Evolutionary conservation across 2,888 invertebrate genomes (phyloP), one percentile per base, ranked within the genome.

Genomic region (Mimas tiliae): DNA sequence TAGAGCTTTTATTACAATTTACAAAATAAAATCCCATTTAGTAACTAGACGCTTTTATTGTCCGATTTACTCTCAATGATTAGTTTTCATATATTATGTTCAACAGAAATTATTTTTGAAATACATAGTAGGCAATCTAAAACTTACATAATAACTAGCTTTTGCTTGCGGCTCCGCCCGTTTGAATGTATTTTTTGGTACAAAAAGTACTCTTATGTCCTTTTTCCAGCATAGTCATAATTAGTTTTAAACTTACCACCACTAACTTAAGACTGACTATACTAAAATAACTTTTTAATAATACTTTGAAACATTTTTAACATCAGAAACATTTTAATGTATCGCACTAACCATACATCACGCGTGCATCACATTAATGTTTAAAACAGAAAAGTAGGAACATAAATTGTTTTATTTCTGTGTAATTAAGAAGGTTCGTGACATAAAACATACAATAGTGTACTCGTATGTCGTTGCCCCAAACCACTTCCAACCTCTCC

Each of bases 401-500:
- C 38, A 58, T 58, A 42, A 58, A 58, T 19, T 11, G 8, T 58
- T 58, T 58, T 42, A 58, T 58, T 12, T 38, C 11, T 34, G 38
- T 38, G 38, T 58, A 58, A 58, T 58, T 58, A 16, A 2, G 51
- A 58, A 58, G 38, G 42, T 12, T 12, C 58, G 58, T 21, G 19
- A 42, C 19, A 58, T 38, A 58, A 58, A 38, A 58, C 58, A 58
- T 42, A 42, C 58, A 58, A 38, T 42, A 58, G 58, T 42, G 58
- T 14, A 14, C 45, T 50, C 16, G 2, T 50, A 50, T 50, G 52
- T 50, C 50, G 50, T 58, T 58, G 58, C 42, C 42, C 38, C 38
- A 38, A 38, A 19, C 51, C 14, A 58, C 63, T 66, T 63, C 42
- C 47, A 64, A 58, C 34, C 48, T 64, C 48, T 62, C 64, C 50